These are phyloP conservation scores for Deilephila porcellus DNA, from an alignment of 2,888 invertebrate species.

Conservation along the genomic window DNA sequence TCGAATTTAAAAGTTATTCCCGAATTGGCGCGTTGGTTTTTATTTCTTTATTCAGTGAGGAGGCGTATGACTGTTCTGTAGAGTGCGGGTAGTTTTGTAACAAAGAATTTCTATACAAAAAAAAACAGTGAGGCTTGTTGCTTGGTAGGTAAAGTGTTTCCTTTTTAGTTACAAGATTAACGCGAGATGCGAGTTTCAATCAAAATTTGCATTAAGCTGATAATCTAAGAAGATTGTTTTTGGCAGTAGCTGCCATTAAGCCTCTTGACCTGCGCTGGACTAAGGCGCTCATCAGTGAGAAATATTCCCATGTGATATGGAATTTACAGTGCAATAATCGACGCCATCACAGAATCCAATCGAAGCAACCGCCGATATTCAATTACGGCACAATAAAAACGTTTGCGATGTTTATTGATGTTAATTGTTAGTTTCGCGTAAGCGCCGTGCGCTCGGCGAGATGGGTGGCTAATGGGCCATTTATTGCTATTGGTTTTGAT, in stretches of 20 bases:
- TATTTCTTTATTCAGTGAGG: constrained; percentile 10
- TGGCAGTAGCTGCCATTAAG: no score
- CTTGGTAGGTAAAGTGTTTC: no score
- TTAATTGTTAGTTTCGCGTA: constrained; percentile 76
- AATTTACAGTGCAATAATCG: constrained; percentile 29
- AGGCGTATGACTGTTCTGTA: background rate
- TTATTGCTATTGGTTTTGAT: constrained; percentile 73
- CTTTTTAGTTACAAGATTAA: no score
- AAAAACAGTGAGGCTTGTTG: no score
- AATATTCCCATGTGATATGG: no score
- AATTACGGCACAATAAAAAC: constrained; percentile 64
- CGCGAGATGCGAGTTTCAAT: no score
- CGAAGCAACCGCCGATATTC: constrained; percentile 52
- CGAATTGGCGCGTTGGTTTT: constrained; percentile 33
- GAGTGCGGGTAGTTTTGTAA: background rate
- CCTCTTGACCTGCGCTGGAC: no score
- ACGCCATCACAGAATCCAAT: constrained; percentile 46
- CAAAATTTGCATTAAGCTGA: no score
- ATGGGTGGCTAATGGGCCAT: constrained; percentile 71
- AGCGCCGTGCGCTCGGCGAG: constrained; percentile 56
- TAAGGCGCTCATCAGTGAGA: no score
- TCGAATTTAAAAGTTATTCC: constrained; percentile 46
- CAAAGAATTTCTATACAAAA: background rate
- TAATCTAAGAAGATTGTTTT: no score
- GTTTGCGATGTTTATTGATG: constrained; percentile 70